Evolutionary conservation across 2,797 vertebrate genomes (phyloP).

Genomic region (Lagocephalus sceleratus): DNA sequence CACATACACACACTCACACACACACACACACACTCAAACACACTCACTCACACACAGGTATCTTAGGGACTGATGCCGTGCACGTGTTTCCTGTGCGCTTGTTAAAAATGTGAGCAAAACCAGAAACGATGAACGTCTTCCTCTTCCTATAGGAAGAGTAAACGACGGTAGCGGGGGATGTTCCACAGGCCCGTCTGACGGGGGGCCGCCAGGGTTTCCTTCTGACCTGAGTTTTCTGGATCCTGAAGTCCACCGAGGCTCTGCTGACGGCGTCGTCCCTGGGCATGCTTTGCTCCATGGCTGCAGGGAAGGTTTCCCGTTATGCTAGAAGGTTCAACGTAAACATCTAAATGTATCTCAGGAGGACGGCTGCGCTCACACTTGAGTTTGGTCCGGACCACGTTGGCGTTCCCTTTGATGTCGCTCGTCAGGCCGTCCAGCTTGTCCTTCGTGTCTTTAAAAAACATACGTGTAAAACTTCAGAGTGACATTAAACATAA

Average conservation of each 20-base stretch:
- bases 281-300: conserved; percentile 84
- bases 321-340: neutral
- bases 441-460: conserved; percentile 86
- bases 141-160: too few relatives aligned
- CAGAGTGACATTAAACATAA: too few relatives aligned
- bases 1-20: too few relatives aligned
- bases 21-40: too few relatives aligned
- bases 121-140: too few relatives aligned
- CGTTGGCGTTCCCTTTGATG: conserved; percentile 90
- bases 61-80: too few relatives aligned
- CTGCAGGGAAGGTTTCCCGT: conserved; percentile 59
- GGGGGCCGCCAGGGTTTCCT: neutral
- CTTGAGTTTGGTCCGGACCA: conserved; percentile 86
- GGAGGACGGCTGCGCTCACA: conserved; percentile 69
- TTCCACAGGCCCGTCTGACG: too few relatives aligned
- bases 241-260: conserved; percentile 85
- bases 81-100: too few relatives aligned
- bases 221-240: conserved; percentile 91
- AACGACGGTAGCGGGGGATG: too few relatives aligned
- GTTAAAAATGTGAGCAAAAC: too few relatives aligned
- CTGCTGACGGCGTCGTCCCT: conserved; percentile 79
- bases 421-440: conserved; percentile 86
- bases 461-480: conserved; percentile 7
- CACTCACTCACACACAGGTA: too few relatives aligned
- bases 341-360: neutral